phyloP scores from a whole-genome alignment of 2,113 vertebrate species.

The Euleptes europaea region DNA sequence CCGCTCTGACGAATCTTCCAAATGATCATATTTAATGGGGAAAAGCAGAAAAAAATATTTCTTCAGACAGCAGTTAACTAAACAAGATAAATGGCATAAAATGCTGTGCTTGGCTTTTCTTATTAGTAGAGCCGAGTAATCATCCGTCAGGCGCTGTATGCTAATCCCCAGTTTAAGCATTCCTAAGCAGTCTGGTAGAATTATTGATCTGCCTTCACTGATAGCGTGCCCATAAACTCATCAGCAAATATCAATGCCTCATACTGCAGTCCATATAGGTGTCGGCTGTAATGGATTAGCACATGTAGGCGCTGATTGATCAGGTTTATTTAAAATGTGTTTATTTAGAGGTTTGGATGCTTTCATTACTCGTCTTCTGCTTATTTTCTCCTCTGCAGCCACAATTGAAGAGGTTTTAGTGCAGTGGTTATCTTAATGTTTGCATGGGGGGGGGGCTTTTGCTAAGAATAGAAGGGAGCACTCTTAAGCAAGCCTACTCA shows the following conservation, averaged over 20 bases:
- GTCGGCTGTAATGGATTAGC: constrained; percentile 21
- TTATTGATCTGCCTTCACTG: constrained; percentile 45
- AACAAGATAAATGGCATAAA: constrained; percentile 14
- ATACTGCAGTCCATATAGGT: constrained; percentile 28
- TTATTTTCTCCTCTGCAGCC: background rate
- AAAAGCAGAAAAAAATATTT: constrained; percentile 16
- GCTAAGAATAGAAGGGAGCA: background rate
- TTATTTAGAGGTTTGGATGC: constrained; percentile 20
- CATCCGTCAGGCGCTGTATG: background rate
- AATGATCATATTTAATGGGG: background rate
- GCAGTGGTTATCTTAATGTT: background rate
- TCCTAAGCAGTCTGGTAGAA: constrained; percentile 8
- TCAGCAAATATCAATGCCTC: constrained; percentile 27
- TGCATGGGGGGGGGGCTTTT: background rate
- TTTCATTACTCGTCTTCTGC: constrained; percentile 22
- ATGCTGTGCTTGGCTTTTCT: background rate
- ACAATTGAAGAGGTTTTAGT: constrained; percentile 8
- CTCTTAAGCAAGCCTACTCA: too few relatives aligned
- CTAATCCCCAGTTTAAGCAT: constrained; percentile 20
- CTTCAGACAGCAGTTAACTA: background rate
- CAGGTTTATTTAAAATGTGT: constrained; percentile 19
- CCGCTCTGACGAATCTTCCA: background rate
- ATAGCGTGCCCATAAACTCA: constrained; percentile 33
- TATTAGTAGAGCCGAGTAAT: background rate
- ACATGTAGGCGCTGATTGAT: constrained; percentile 5